phyloP scores from a whole-genome alignment of 2,113 vertebrate species.

The Seriola dumerili region DNA sequence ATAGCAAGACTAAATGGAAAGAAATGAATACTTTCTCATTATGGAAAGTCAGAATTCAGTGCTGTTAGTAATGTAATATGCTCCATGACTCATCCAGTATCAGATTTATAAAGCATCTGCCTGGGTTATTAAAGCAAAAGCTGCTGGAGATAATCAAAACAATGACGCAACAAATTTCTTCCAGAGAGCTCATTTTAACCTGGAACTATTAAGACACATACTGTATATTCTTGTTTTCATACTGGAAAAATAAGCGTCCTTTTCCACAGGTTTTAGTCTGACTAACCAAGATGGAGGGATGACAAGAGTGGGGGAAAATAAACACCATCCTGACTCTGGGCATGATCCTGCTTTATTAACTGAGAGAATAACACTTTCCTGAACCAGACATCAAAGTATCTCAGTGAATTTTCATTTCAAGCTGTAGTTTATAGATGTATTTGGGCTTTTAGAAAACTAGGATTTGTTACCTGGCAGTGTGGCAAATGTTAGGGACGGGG shows the following conservation, averaged over 20 bases:
- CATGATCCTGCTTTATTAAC: not conserved
- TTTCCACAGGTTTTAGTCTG: conserved; percentile 17
- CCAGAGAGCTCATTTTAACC: conserved; percentile 18
- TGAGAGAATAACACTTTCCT: conserved; percentile 12
- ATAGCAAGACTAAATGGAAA: conserved; percentile 1
- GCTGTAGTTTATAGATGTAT: not conserved
- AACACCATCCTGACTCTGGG: not conserved
- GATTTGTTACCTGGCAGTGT: conserved; percentile 86
- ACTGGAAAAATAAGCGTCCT: not conserved
- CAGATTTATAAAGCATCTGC: conserved; percentile 26
- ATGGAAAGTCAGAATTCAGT: not conserved
- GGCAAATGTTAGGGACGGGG: conserved; percentile 83
- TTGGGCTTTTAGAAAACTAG: not conserved
- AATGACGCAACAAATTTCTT: conserved; percentile 27
- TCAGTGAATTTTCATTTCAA: not conserved
- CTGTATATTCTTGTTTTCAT: not conserved
- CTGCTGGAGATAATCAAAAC: conserved; percentile 23
- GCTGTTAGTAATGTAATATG: conserved; percentile 1
- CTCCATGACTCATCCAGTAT: conserved; percentile 45
- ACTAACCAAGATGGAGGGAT: conserved; percentile 3
- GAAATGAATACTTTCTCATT: conserved; percentile 24
- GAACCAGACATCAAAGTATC: not conserved
- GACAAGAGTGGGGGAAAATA: not conserved
- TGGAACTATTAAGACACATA: conserved; percentile 16
- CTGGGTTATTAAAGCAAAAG: conserved; percentile 31